Evolutionary conservation across 2,888 invertebrate species (phyloP), one percentile per base, ranked within the genome.

Genomic region (Myathropa florea): DNA sequence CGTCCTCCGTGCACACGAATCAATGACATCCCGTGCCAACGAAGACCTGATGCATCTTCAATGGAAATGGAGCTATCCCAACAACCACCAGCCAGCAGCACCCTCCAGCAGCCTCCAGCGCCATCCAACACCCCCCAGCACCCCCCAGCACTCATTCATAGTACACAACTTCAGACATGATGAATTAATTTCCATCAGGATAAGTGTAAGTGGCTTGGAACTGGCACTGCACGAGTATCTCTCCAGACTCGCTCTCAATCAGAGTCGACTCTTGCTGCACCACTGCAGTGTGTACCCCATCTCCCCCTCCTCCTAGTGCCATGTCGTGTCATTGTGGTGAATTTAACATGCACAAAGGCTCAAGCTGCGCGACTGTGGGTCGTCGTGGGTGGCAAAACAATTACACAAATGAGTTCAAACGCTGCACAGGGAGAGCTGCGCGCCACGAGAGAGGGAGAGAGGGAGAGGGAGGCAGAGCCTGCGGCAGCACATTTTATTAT

Each of bases 111-210:
- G n/a, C n/a, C n/a, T n/a, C n/a, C n/a, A n/a, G n/a, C n/a, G n/a
- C n/a, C n/a, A n/a, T 55, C 30, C 30, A 53, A 18, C 76, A 9
- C 23, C n/a, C 55, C 18, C 65, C n/a, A n/a, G n/a, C 39, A 14
- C 23, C 24, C n/a, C 6, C 39, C 9, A 4, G 3, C 30, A 6
- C 33, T 33, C 33, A 9, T 6, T 33, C 33, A 9, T 1, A 6
- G 46, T 18, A n/a, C n/a, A n/a, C 39, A 39, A 53, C 23, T 71
- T 70, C 81, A 77, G 85, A 77, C 77, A 81, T 72, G 81, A 81
- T 85, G 85, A 85, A 85, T 85, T 81, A 85, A 81, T 85, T 81
- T 81, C 77, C 84, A 84, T 81, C 81, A 72, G 46, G 77, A 77
- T 72, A 77, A 81, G 63, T 77, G 63, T 81, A 81, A 85, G 85